Percentiles rank a stretch among this genome's conserved stretches.
Evolutionary conservation across 2,888 invertebrate genomes (phyloP).

Genomic region (Camptogramma bilineatum): DNA sequence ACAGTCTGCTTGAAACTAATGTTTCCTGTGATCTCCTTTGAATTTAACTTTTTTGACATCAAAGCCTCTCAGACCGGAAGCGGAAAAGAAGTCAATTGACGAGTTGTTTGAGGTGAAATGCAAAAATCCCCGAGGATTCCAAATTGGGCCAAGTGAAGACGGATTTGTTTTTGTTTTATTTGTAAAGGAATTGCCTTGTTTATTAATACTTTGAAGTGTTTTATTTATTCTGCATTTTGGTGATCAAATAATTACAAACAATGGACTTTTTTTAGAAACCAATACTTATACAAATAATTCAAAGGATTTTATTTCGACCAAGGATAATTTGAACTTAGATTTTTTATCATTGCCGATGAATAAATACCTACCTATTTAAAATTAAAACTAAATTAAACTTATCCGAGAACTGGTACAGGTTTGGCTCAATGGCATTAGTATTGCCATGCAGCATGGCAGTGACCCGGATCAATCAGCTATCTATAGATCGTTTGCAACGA

Average conservation of each 20-base stretch:
- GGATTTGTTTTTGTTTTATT: slow-evolving; percentile 18
- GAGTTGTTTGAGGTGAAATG: slow-evolving; percentile 40
- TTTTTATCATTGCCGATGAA: too few relatives aligned
- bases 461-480: too few relatives aligned
- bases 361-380: too few relatives aligned
- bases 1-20: slow-evolving; percentile 38
- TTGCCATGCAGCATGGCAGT: too few relatives aligned
- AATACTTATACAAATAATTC: background rate
- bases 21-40: slow-evolving; percentile 42
- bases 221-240: background rate
- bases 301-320: background rate
- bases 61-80: slow-evolving; percentile 38
- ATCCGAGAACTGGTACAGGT: too few relatives aligned
- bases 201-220: slow-evolving; percentile 15
- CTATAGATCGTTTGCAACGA: too few relatives aligned
- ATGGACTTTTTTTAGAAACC: background rate
- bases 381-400: too few relatives aligned
- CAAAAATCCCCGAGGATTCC: slow-evolving; percentile 25
- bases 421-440: too few relatives aligned
- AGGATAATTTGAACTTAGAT: too few relatives aligned
- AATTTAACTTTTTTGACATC: slow-evolving; percentile 43
- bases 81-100: slow-evolving; percentile 42
- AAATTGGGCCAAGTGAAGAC: slow-evolving; percentile 23
- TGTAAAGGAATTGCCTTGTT: slow-evolving; percentile 16
- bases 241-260: background rate